Evolutionary conservation across 2,888 invertebrate species (phyloP), one percentile per base, ranked within the genome.

Genomic region (Abrostola triplasia): DNA sequence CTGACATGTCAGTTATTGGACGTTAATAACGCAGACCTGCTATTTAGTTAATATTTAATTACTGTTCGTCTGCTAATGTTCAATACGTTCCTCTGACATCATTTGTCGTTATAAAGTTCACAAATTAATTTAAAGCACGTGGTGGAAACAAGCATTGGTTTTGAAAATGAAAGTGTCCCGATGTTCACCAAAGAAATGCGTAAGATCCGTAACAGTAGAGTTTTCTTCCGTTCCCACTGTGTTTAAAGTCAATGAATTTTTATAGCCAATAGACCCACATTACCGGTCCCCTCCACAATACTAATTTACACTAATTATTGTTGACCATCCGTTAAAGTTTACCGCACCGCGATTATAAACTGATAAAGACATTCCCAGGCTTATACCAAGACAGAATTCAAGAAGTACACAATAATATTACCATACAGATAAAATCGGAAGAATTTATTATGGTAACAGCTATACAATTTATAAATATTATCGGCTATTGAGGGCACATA

Each of bases 401-500:
- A 73, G 71, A 81, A 73, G 75, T 58, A 13, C 61, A 41, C 59
- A 59, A 76, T 72, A 66, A 64, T 68, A 79, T 76, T 73, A 76
- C 68, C 72, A 73, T 72, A 62, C 52, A 72, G 77, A 84, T 84
- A 80, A 65, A 62, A 78, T 79, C 77, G 10, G 62, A 69, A 75
- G 65, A 69, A 64, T 71, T 81, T 79, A 77, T 66, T 74, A 79
- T 73, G 74, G 72, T 64, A 73, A 67, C 59, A 64, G 61, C 63
- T 59, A 67, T 59, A 69, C 73, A 74, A 65, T 77, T 77, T 79
- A 80, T 76, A 73, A 73, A 70, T 77, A 72, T 69, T 66, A 76
- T 70, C 69, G 73, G 73, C 64, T 70, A 82, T 84, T 80, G 73
- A 80, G 80, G 79, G 67, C 84, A 81, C 76, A 78, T 79, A 74